Conservation (phyloP, 1,140 invertebrate genomes). For the Eueides isabella region DNA sequence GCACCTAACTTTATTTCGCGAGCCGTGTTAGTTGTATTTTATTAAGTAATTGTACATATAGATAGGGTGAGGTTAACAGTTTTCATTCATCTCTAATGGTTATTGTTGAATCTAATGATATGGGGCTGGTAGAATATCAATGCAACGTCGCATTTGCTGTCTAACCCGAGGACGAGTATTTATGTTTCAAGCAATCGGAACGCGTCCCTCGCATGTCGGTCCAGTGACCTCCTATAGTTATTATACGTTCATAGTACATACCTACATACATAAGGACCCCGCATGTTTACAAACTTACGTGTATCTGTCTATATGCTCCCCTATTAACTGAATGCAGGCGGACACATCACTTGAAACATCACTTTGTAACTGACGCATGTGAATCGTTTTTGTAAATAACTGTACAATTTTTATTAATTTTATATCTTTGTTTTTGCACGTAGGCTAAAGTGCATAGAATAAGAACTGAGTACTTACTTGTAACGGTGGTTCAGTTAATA, state of each 20-base stretch:
- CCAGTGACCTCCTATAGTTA: slow-evolving; percentile 55
- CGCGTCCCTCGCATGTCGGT: slow-evolving; percentile 64
- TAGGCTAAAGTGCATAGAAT: slow-evolving; percentile 10
- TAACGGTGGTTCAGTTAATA: slow-evolving; percentile 51
- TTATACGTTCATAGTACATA: slow-evolving; percentile 54
- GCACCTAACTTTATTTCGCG: slow-evolving; percentile 76
- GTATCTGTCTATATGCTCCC: too few species aligned
- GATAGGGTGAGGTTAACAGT: slow-evolving; percentile 72
- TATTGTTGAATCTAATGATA: slow-evolving; percentile 65
- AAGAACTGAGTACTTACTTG: slow-evolving; percentile 21
- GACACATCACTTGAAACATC: slow-evolving; percentile 33
- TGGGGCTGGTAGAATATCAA: slow-evolving; percentile 67
- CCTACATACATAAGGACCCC: slow-evolving; percentile 60
- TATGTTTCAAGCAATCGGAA: slow-evolving; percentile 49
- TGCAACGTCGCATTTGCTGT: slow-evolving; percentile 70
- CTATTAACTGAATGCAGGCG: slow-evolving; percentile 61
- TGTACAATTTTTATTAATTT: slow-evolving; percentile 20
- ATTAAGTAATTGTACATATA: slow-evolving; percentile 75
- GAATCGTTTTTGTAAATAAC: slow-evolving; percentile 11
- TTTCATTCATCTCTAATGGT: slow-evolving; percentile 68
- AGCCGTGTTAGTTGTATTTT: slow-evolving; percentile 73
- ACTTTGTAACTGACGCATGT: slow-evolving; percentile 8
- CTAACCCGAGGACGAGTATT: slow-evolving; percentile 39
- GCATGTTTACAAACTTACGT: too few species aligned
- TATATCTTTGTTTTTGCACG: slow-evolving; percentile 17